Evolutionary conservation across 2,797 vertebrate genomes (phyloP).

Genomic region (Tarsius wallacei): DNA sequence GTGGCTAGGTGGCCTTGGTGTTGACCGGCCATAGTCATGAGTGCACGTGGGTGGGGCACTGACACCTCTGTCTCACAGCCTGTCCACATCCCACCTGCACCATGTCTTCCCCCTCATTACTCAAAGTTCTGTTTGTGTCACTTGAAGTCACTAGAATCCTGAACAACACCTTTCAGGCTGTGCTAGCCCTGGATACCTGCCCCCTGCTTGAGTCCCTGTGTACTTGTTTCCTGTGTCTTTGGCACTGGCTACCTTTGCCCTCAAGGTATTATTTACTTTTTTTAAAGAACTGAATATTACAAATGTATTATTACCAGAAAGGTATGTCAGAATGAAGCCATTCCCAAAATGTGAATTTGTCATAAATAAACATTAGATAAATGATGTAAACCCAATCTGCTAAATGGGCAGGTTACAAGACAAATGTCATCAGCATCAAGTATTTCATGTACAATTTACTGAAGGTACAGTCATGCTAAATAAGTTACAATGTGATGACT

Average conservation of each 20-base stretch:
- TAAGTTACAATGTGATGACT: too few relatives aligned
- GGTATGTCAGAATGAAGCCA: too few relatives aligned
- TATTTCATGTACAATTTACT: too few relatives aligned
- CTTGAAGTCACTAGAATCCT: background rate
- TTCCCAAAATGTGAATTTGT: too few relatives aligned
- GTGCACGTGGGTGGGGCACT: background rate
- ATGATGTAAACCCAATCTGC: too few relatives aligned
- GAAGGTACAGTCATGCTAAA: too few relatives aligned
- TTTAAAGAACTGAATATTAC: too few relatives aligned
- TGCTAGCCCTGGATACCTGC: background rate
- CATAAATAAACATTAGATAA: too few relatives aligned
- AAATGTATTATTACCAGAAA: too few relatives aligned
- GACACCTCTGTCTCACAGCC: background rate
- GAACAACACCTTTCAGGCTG: background rate
- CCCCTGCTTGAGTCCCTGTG: background rate
- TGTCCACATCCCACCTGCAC: background rate
- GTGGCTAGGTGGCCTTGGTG: background rate
- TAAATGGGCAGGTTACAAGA: too few relatives aligned
- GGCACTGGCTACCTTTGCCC: background rate
- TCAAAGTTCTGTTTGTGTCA: background rate
- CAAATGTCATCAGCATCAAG: too few relatives aligned
- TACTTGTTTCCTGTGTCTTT: background rate
- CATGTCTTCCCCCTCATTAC: background rate
- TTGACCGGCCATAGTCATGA: background rate
- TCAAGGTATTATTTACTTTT: background rate